phyloP scores from a whole-genome alignment of 2,797 vertebrate species.

The Steatocranus sp. region DNA sequence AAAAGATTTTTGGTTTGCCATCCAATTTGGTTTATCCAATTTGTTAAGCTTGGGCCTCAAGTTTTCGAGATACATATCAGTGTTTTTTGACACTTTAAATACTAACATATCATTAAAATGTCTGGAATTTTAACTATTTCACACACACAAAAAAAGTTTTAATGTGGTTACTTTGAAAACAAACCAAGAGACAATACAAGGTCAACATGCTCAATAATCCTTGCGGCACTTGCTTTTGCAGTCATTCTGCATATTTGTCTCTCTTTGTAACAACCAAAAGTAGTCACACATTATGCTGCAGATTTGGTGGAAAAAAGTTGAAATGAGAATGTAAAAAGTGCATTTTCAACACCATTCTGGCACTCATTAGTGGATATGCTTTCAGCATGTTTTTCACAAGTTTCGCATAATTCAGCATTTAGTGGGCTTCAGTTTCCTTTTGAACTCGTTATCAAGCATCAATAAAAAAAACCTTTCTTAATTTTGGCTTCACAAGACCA shows the following conservation, averaged over 20 bases:
- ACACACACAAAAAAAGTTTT: background rate
- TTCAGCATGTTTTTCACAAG: background rate
- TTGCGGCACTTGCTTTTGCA: background rate
- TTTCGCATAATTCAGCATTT: background rate
- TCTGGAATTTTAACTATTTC: background rate
- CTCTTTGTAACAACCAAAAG: background rate
- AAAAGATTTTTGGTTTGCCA: background rate
- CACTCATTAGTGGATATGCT: background rate
- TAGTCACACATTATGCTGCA: background rate
- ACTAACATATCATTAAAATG: background rate
- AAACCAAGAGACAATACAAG: background rate
- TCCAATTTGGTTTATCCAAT: background rate
- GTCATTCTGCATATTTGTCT: background rate
- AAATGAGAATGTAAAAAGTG: background rate
- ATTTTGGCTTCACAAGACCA: background rate
- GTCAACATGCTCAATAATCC: background rate
- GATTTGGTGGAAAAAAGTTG: background rate
- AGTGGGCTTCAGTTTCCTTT: background rate
- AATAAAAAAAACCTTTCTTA: rapidly evolving
- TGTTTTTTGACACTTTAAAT: background rate
- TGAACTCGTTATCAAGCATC: background rate
- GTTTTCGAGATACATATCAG: background rate
- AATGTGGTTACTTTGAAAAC: background rate
- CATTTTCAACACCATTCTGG: background rate
- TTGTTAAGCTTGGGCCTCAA: background rate